These are phyloP conservation scores for Actinia tenebrosa DNA, from an alignment of 64 coral and sea anemone species.

Conservation along the genomic window DNA sequence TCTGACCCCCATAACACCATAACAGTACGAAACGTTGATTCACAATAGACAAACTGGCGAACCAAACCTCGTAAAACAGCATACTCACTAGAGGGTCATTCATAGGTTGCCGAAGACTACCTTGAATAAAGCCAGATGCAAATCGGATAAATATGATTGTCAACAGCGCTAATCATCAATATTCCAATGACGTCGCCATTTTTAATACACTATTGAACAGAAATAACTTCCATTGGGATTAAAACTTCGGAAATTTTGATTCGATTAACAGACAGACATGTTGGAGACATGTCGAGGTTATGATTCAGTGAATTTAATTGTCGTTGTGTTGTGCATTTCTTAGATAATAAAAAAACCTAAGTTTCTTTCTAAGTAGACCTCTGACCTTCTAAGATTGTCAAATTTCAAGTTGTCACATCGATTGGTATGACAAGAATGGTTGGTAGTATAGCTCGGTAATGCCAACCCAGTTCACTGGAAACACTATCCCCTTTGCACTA, in stretches of 20 bases:
- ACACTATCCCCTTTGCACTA: slow-evolving; percentile 9
- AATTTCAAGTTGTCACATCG: slow-evolving; percentile 16
- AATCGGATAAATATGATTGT: slow-evolving; percentile 8
- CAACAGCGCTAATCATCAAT: not conserved
- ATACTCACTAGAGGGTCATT: not conserved
- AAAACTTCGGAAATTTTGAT: not conserved
- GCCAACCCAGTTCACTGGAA: slow-evolving; percentile 8
- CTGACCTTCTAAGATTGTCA: slow-evolving; percentile 19
- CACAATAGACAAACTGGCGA: not conserved
- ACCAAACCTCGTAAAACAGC: not conserved
- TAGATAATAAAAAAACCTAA: slow-evolving; percentile 1
- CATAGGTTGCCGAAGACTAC: not conserved
- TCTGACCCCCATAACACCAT: not conserved
- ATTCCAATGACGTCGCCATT: not conserved
- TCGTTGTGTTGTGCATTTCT: not conserved
- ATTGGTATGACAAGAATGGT: slow-evolving; percentile 24
- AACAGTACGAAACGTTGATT: not conserved
- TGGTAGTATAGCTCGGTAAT: not conserved
- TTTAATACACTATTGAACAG: not conserved
- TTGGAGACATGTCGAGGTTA: not conserved
- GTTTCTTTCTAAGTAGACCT: not conserved
- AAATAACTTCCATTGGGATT: not conserved
- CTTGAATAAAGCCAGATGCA: slow-evolving; percentile 14
- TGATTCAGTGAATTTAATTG: not conserved
- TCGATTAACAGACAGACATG: not conserved